These are phyloP conservation scores for Salmo trutta DNA, from an alignment of 2,797 vertebrate genomes.

Conservation along the genomic window DNA sequence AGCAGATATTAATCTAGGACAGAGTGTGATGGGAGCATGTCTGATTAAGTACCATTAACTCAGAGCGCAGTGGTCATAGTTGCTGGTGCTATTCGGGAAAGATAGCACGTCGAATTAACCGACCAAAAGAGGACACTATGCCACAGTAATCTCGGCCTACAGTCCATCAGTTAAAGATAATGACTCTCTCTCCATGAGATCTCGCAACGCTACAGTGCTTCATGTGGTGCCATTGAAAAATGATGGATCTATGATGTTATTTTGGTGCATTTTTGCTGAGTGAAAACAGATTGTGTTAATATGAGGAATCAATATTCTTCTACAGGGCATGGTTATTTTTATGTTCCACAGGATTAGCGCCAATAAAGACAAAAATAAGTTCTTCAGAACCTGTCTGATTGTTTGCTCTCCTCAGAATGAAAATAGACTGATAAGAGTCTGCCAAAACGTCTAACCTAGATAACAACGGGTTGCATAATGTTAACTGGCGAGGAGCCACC, in stretches of 20 bases:
- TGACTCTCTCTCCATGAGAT: neutral
- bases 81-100: neutral
- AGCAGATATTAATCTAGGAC: neutral
- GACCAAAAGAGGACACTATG: neutral
- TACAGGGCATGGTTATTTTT: neutral
- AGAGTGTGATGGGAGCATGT: neutral
- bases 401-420: neutral
- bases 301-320: neutral
- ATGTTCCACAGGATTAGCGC: neutral
- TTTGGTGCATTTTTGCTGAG: neutral
- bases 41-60: slow-evolving; percentile 1
- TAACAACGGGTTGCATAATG: neutral
- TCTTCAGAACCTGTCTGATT: neutral
- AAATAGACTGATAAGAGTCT: neutral
- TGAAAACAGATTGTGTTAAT: neutral
- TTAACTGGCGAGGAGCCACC: neutral
- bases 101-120: neutral
- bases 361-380: neutral
- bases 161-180: neutral
- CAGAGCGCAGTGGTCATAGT: neutral
- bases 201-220: neutral
- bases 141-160: neutral
- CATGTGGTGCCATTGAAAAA: neutral
- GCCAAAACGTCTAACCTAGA: neutral
- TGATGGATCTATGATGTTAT: neutral